These are phyloP conservation scores for Andrena praecox DNA, from an alignment of 2,888 invertebrate species.

Conservation along the genomic window DNA sequence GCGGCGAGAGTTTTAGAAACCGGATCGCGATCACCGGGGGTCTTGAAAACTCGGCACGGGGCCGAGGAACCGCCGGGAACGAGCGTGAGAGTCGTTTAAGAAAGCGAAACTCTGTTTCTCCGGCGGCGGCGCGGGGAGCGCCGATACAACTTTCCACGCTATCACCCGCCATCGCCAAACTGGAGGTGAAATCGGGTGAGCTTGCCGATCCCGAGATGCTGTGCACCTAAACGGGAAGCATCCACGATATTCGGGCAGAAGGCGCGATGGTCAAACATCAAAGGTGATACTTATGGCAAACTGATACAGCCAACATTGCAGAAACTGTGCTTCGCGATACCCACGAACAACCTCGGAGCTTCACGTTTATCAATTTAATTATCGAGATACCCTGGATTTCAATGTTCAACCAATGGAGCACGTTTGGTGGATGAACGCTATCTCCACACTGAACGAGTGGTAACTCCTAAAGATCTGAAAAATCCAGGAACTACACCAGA, in stretches of 20 bases:
- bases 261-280: too few relatives aligned
- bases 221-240: neutral
- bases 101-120: constrained; percentile 78
- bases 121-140: constrained; percentile 28
- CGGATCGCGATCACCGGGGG: constrained; percentile 76
- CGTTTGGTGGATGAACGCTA: too few relatives aligned
- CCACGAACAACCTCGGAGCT: too few relatives aligned
- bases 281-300: too few relatives aligned
- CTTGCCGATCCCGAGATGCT: constrained; percentile 12
- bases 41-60: constrained; percentile 73
- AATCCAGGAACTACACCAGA: too few relatives aligned
- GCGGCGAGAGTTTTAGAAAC: constrained; percentile 81
- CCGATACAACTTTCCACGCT: constrained; percentile 63
- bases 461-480: too few relatives aligned
- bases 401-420: too few relatives aligned
- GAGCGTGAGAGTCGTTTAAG: constrained; percentile 76
- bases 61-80: constrained; percentile 64
- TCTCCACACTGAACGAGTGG: too few relatives aligned
- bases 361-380: too few relatives aligned
- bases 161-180: constrained; percentile 52
- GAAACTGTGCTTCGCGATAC: too few relatives aligned
- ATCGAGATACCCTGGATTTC: neutral
- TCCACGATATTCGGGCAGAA: too few relatives aligned
- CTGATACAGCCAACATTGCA: too few relatives aligned
- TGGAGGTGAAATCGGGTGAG: constrained; percentile 71